A percentile compares a stretch with the other conserved stretches of the same genome.
Evolutionary conservation across 2,888 invertebrate genomes (phyloP).

Genomic region (Drosophila eohydei): DNA sequence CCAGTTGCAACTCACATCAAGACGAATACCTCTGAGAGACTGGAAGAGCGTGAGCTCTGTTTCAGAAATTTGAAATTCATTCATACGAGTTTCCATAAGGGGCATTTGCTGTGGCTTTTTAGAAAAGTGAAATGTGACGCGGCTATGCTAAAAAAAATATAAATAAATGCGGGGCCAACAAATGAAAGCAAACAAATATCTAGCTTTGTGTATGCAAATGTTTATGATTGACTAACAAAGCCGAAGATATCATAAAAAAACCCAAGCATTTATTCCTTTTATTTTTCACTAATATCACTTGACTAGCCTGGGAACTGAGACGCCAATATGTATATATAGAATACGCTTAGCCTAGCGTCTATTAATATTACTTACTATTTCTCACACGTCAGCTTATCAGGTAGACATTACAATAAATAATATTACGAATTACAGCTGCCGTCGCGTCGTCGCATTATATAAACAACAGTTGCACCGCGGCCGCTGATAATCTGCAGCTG

Average conservation of each 20-base stretch:
- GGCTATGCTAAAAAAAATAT: constrained; percentile 63
- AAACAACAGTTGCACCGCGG: constrained; percentile 10
- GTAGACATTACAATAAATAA: constrained; percentile 50
- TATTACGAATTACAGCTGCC: constrained; percentile 40
- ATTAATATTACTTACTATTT: constrained; percentile 60
- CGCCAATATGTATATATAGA: not conserved
- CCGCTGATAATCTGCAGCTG: constrained; percentile 68
- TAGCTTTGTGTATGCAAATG: constrained; percentile 69
- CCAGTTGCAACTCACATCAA: constrained; percentile 49
- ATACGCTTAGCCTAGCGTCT: constrained; percentile 15
- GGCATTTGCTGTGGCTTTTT: constrained; percentile 17
- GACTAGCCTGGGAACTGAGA: constrained; percentile 21
- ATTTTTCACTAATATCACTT: constrained; percentile 19
- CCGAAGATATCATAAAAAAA: constrained; percentile 9
- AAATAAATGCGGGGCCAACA: constrained; percentile 30
- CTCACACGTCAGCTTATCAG: constrained; percentile 63
- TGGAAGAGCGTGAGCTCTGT: constrained; percentile 15
- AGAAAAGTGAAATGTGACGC: constrained; percentile 76
- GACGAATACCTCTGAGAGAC: constrained; percentile 7
- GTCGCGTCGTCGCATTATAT: constrained; percentile 38
- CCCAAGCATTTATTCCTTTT: constrained; percentile 13
- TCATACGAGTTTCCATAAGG: constrained; percentile 42
- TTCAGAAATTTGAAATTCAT: constrained; percentile 46
- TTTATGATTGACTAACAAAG: constrained; percentile 51
- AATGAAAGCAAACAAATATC: constrained; percentile 47